These are phyloP conservation scores for Amblyopsis hoosieri DNA, from an alignment of 2,797 vertebrate species.

Conservation along the genomic window DNA sequence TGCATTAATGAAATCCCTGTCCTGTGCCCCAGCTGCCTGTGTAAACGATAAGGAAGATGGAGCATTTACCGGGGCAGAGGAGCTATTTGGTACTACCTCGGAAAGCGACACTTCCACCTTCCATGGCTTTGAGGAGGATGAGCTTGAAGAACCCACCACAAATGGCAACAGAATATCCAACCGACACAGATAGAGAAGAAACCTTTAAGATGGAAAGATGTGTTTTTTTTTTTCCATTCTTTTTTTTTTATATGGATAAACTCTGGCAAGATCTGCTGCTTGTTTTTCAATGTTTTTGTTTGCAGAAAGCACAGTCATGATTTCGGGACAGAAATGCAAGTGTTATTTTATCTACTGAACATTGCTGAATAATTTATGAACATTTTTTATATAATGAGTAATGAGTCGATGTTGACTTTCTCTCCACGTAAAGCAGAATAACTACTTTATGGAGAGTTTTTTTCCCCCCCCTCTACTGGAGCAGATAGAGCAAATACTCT, in stretches of 20 bases:
- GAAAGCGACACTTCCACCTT: slow-evolving; percentile 99
- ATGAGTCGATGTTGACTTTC: slow-evolving; percentile 55
- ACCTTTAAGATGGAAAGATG: slow-evolving; percentile 36
- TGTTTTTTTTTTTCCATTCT: slow-evolving; percentile 34
- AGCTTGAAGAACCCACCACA: slow-evolving; percentile 89
- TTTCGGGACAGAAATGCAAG: slow-evolving; percentile 77
- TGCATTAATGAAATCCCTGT: slow-evolving; percentile 61
- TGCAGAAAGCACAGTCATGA: slow-evolving; percentile 79
- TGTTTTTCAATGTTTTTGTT: slow-evolving; percentile 69
- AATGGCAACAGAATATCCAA: slow-evolving; percentile 85
- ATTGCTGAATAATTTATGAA: slow-evolving; percentile 81
- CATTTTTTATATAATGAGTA: slow-evolving; percentile 61
- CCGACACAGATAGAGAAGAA: slow-evolving; percentile 84
- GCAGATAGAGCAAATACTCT: slow-evolving; percentile 58
- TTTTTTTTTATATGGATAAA: slow-evolving; percentile 56
- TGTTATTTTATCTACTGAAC: slow-evolving; percentile 80
- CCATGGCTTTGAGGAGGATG: slow-evolving; percentile 97
- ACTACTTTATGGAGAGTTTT: slow-evolving; percentile 40
- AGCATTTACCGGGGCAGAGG: slow-evolving; percentile 86
- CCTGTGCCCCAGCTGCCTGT: slow-evolving; percentile 86
- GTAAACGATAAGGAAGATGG: slow-evolving; percentile 89
- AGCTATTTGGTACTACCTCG: slow-evolving; percentile 96
- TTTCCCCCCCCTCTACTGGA: slow-evolving; percentile 45
- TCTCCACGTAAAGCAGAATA: slow-evolving; percentile 53
- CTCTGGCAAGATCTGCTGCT: slow-evolving; percentile 80